Evolutionary conservation across 1,140 invertebrate genomes (phyloP), one percentile per base, ranked within the genome.

Genomic region (Platyscapa corneri): DNA sequence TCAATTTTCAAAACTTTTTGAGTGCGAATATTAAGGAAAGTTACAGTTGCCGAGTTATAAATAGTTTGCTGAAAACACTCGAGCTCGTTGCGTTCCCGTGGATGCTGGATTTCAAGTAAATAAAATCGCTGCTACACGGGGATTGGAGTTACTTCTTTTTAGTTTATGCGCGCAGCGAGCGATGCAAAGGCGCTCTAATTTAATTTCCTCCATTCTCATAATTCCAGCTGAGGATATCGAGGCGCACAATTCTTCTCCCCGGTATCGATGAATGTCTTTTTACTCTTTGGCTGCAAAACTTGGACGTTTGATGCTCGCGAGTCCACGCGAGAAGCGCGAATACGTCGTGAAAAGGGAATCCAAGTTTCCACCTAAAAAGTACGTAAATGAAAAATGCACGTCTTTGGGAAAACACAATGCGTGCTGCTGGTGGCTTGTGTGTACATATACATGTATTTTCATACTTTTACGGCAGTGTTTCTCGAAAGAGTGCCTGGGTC

Each of bases 311-410:
- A 70, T 67, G 18, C 60, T 83, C 6, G 5, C 6, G 5, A 18
- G 37, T 37, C 34, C 27, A 18, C 2, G 53, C 60, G 34, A 67
- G 82, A 53, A 65, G 42, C 53, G 75, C 34, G 67, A 78, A 72
- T 34, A 64, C 64, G 65, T 74, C 67, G n/a, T 80, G 77, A 72
- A 80, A 79, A 64, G 64, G 34, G 42, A 60, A 80, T 80, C 49
- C 77, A 72, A 85, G 64, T 85, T 80, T 85, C 75, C 56, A 85
- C 65, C 77, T 81, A 75, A 85, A 85, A 81, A 81, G 84, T 81
- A 81, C 75, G 78, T 53, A 85, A 85, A 85, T 85, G 76, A 81
- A 85, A 81, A 85, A 81, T 81, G 78, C 65, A 65, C 78, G 37
- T 75, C 77, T 81, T 76, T 34, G 37, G 49, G 84, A 75, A 72